Conservation (phyloP, 2,888 invertebrate genomes). For the Cataglyphis altisquamis region DNA sequence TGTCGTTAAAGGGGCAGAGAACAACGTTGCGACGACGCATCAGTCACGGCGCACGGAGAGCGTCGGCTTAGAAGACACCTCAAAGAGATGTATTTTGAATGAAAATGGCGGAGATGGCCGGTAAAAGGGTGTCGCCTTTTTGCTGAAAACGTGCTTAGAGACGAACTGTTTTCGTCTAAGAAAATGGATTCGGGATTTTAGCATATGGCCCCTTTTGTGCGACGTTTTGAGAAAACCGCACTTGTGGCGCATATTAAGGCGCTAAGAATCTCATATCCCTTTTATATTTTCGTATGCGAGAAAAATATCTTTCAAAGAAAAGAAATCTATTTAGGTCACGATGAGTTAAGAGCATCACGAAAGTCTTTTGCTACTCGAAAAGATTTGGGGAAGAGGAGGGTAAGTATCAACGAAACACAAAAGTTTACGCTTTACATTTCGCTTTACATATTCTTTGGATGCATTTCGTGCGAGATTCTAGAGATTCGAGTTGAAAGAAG, state of each 20-base stretch:
- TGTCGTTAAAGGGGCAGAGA: conserved; percentile 54
- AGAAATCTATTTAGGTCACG: conserved; percentile 36
- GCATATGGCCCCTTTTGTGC: conserved; percentile 44
- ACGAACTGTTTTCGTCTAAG: conserved; percentile 42
- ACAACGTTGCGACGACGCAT: conserved; percentile 59
- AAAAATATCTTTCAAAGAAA: conserved; percentile 34
- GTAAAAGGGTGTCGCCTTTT: conserved; percentile 7
- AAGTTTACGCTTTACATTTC: conserved; percentile 31
- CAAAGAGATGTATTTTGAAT: conserved; percentile 70
- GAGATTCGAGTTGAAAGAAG: conserved; percentile 16
- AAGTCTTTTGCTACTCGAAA: conserved; percentile 33
- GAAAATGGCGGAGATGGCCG: conserved; percentile 62
- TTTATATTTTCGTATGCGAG: conserved; percentile 19
- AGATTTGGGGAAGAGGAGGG: background rate
- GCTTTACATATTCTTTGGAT: conserved; percentile 16
- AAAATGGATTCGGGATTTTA: conserved; percentile 45
- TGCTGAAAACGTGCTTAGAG: conserved; percentile 30
- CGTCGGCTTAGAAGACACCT: conserved; percentile 25
- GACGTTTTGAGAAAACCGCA: conserved; percentile 4
- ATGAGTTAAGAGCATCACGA: conserved; percentile 30
- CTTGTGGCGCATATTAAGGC: conserved; percentile 9
- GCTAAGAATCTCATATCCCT: background rate
- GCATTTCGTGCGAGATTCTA: conserved; percentile 42
- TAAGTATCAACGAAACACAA: background rate
- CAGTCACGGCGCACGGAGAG: conserved; percentile 65